Evolutionary conservation across 1,140 invertebrate species (phyloP), one percentile per base, ranked within the genome.

Genomic region (Trinorchestia longiramus): DNA sequence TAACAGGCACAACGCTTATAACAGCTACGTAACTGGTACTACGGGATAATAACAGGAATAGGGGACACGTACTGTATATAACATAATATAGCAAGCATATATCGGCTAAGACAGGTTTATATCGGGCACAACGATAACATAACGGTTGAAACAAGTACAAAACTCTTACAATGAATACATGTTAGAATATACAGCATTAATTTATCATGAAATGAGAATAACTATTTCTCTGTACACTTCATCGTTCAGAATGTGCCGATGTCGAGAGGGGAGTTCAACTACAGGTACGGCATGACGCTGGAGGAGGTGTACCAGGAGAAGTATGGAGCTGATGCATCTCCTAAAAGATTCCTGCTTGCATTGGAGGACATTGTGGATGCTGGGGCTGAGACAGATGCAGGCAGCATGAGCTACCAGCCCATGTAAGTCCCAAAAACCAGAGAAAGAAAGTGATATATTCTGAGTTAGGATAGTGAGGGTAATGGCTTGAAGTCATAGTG

Each of bases 241-340:
- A 44, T 95, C 43, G 23, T 43, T 17, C 94, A 96, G 96, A 87
- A 96, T 36, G 95, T 96, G 94, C n/a, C 95, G 43, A 95, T 95
- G 45, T 44, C 44, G 41, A 41, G n/a, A 42, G 88, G 96, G 28
- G 87, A 11, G 4, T 96, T 96, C 91, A 90, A 96, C 92, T 96
- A 96, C 95, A 88, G 96, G 44, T 88, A 95, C 36, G 96, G 96
- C 95, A 96, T 96, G 96, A 96, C 96, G 36, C 87, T 96, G 45
- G 96, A 96, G 96, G 96, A 96, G 95, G 95, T 96, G 36, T 96
- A 96, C 95, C 87, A 87, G 6, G 96, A 96, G 94, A 96, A 96
- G 87, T 96, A 95, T 87, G 96, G 96, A 23, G 0, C 91, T 36
- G 11, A 53, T 0, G 77, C 77, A 45, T 96, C 96, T 87, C 96